Evolutionary conservation across 2,797 vertebrate genomes (phyloP).

Genomic region (Rhinatrema bivittatum): DNA sequence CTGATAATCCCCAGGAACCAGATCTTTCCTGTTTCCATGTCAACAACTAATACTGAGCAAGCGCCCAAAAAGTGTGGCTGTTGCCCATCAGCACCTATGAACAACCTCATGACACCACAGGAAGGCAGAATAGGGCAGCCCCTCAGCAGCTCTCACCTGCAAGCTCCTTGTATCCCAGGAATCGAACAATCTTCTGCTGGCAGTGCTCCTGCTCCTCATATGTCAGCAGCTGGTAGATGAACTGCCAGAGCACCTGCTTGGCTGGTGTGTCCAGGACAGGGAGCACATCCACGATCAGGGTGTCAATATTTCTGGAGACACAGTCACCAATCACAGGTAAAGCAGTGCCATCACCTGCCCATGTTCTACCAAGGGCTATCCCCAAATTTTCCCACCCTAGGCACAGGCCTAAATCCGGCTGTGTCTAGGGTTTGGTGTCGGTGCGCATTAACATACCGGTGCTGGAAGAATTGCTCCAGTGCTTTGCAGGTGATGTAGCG

Average conservation of each 20-base stretch:
- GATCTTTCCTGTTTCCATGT: no score
- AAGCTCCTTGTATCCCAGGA: conserved; percentile 79
- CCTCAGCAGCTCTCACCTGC: conserved; percentile 49
- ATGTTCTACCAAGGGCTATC: not conserved
- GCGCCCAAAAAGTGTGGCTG: no score
- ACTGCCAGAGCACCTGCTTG: conserved; percentile 97
- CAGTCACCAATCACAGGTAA: not conserved
- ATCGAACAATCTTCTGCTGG: conserved; percentile 89
- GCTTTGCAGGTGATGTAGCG: conserved; percentile 84
- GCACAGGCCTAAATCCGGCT: no score
- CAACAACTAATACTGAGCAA: no score
- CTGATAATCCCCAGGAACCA: no score
- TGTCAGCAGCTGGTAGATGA: conserved; percentile 92
- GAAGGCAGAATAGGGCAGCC: not conserved
- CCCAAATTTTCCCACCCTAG: no score
- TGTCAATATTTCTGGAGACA: conserved; percentile 83
- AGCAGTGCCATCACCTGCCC: not conserved
- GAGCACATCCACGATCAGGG: conserved; percentile 90
- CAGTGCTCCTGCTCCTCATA: conserved; percentile 96
- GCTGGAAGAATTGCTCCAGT: conserved; percentile 95
- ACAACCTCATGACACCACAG: no score
- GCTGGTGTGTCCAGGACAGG: conserved; percentile 92
- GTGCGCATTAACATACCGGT: no score
- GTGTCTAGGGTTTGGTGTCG: no score
- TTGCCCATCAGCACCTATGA: no score